Base-by-base conservation (phyloP, 2,888 invertebrate species). In the Philaethria dido region DNA sequence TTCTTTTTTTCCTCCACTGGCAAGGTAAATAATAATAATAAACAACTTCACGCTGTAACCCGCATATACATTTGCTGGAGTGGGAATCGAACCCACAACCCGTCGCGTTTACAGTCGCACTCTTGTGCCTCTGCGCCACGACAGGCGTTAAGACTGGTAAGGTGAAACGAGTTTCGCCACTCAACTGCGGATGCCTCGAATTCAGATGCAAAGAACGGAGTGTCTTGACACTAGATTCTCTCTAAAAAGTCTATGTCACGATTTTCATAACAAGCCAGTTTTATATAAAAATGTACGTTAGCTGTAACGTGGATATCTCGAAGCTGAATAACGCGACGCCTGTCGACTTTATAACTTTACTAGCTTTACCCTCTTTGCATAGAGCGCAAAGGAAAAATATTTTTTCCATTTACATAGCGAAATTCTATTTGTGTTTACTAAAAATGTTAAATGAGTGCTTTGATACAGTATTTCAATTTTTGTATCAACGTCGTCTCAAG, bases 301-400 rank as follows among this genome's bases (percentile, higher is more conserved):
- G 39, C 42, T 44, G n/a, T 16, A 64, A 55, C 14, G 16, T 57
- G 47, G 22, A 54, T 64, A 47, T 57, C 55, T 33, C 33, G 45
- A 18, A 11, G 45, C n/a, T 39, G 47, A 64, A 48, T 47, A 55
- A 64, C 57, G 57, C 47, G 57, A 48, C 48, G 64, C 57, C 47
- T 64, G 57, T 57, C 39, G 47, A 39, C 48, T 64, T 64, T 45
- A 64, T 39, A 57, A 47, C 54, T 47, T 25, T 29, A 48, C 55
- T 42, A 54, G 44, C 44, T 44, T 13, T 25, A 55, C 48, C 2
- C 22, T 20, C 20, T 18, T 22, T 4, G 44, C 45, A 8, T 18
- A 13, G 59, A 45, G 25, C 25, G 39, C 44, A 60, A 60, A 60
- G 45, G 44, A 29, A 59, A 55, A 9, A 39, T 18, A 39, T 55